Evolutionary conservation across 2,113 vertebrate species (phyloP).

Genomic region (Myotis lucifugus): DNA sequence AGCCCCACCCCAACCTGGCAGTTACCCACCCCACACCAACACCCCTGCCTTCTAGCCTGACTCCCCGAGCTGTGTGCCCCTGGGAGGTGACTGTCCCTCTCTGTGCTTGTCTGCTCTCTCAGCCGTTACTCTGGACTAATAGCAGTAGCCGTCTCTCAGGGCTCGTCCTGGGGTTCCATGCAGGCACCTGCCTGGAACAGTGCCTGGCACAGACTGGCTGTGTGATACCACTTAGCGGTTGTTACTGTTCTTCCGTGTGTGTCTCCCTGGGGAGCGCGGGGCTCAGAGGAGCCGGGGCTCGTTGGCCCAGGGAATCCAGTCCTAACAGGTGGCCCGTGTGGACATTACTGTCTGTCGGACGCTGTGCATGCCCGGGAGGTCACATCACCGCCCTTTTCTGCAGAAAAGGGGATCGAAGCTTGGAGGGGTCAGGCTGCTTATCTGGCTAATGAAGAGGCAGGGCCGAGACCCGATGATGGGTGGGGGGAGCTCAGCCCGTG

Average conservation of each 20-base stretch:
- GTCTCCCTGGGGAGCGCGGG: background rate
- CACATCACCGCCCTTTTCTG: background rate
- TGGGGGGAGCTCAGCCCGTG: background rate
- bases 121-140: background rate
- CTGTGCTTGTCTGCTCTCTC: background rate
- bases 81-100: background rate
- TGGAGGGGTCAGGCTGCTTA: background rate
- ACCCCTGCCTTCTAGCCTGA: background rate
- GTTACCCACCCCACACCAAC: background rate
- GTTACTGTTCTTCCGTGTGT: background rate
- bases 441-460: background rate
- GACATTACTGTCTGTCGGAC: background rate
- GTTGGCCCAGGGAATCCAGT: background rate
- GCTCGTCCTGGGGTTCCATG: background rate
- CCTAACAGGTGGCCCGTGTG: background rate
- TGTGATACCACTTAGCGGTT: accelerated
- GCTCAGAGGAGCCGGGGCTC: background rate
- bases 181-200: background rate
- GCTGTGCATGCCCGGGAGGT: background rate
- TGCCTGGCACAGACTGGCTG: background rate
- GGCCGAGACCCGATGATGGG: background rate
- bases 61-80: background rate
- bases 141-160: background rate
- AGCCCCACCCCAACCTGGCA: background rate
- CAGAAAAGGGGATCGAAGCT: background rate